Evolutionary conservation across 2,113 vertebrate species (phyloP), one percentile per base, ranked within the genome.

Genomic region (Garra rufa): DNA sequence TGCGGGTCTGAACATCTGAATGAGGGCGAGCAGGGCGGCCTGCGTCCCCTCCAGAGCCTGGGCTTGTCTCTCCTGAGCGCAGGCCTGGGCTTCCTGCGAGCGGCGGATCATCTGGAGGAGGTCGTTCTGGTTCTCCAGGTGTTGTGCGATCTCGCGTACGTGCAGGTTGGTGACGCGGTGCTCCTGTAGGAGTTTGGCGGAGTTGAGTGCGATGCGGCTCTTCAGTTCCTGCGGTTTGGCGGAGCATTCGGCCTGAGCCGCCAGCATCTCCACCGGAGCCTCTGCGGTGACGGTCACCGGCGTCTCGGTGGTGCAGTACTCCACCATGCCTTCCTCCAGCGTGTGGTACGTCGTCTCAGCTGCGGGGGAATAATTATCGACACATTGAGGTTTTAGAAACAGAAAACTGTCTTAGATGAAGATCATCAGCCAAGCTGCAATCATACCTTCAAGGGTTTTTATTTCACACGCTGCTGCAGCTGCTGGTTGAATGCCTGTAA

Each of bases 1-100:
- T 81, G 96, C 96, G 0, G 98, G 98, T 73, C 97, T 92, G 61
- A 99, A 94, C 90, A 99, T 96, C 92, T 99, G 98, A 48, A 99
- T 96, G 83, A 99, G 92, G 1, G 97, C 97, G 0, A 97, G 96
- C 73, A 99, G 93, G 0, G 97, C 96, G 0, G 97, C 98, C 93
- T 99, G 98, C 0, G 95, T 98, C 0, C 98, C 97, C 79, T 99
- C 98, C 94, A 99, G 96, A 44, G 98, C 98, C 88, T 97, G 97
- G 0, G 98, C 98, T 91, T 99, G 98, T 65, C 97, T 91, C 76
- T 99, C 98, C 92, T 99, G 98, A 1, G 98, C 98, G 0, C 97
- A 98, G 0, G 97, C 98, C 91, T 99, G 97, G 0, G 97, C 96
- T 87, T 99, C 98, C 92, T 98, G 98, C 0, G 97, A 98, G 82